A percentile compares a stretch with the other conserved stretches of the same genome.
Conservation (phyloP, 2,888 invertebrate species). For the Atrina japonica region DNA sequence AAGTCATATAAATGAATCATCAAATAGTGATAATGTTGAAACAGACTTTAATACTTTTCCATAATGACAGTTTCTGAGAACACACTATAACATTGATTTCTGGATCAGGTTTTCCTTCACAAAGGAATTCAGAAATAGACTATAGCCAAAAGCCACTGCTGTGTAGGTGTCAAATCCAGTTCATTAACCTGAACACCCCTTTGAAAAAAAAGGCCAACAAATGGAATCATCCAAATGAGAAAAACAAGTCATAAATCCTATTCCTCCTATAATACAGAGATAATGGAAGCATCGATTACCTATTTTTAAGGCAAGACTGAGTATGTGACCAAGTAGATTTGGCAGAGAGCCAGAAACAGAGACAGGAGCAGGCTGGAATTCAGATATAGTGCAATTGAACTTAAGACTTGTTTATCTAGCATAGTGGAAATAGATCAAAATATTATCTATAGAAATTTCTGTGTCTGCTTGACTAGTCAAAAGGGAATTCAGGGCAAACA, state of each 20-base stretch:
- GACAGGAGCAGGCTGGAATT: no score
- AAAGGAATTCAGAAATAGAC: slow-evolving; percentile 36
- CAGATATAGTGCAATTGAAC: slow-evolving; percentile 17
- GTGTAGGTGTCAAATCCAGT: slow-evolving; percentile 44
- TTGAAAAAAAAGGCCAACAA: slow-evolving; percentile 11
- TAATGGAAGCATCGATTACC: slow-evolving; percentile 4
- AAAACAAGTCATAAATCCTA: slow-evolving; percentile 13
- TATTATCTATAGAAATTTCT: no score
- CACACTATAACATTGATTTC: no score
- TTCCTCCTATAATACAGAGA: slow-evolving; percentile 6
- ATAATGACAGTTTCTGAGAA: no score
- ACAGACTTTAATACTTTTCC: slow-evolving; percentile 25
- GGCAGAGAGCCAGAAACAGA: no score
- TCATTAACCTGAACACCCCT: slow-evolving; percentile 35
- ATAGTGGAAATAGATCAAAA: no score
- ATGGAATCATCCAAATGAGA: slow-evolving; percentile 31
- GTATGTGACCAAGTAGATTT: slow-evolving; percentile 1
- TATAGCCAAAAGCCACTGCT: slow-evolving; percentile 29
- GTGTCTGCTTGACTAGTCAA: no score
- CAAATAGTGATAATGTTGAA: slow-evolving; percentile 9
- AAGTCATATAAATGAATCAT: no score
- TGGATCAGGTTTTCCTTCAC: slow-evolving; percentile 4
- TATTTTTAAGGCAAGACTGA: not conserved
- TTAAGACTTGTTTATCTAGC: slow-evolving; percentile 5
- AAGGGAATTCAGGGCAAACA: no score